A percentile compares a stretch with the other conserved stretches of the same genome.
Evolutionary conservation across 1,140 invertebrate genomes (phyloP).

Genomic region (Camponotus pennsylvanicus): DNA sequence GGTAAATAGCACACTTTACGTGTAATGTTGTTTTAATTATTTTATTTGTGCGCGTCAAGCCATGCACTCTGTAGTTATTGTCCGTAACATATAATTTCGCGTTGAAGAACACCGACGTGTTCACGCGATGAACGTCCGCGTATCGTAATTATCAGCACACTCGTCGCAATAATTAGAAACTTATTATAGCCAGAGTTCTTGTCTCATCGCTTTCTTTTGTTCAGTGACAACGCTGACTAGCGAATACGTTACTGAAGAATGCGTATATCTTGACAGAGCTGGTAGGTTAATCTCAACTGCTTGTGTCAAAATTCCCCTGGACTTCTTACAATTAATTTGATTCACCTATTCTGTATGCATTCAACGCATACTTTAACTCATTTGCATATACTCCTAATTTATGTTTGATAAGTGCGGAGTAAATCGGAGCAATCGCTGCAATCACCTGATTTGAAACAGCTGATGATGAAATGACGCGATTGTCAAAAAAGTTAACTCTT

Average conservation of each 20-base stretch:
- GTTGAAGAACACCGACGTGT: constrained; percentile 68
- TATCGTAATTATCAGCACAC: constrained; percentile 73
- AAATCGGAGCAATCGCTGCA: background rate
- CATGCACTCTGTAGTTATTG: constrained; percentile 63
- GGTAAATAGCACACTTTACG: constrained; percentile 38
- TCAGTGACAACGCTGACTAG: background rate
- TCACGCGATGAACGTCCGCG: constrained; percentile 65
- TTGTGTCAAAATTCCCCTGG: constrained; percentile 36
- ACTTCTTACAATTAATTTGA: constrained; percentile 45
- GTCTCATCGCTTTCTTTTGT: constrained; percentile 46
- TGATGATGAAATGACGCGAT: background rate
- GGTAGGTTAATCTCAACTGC: constrained; percentile 6
- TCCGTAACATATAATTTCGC: constrained; percentile 66
- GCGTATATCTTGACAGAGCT: background rate
- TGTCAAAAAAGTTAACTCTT: background rate
- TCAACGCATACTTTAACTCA: constrained; percentile 37
- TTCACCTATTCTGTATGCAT: constrained; percentile 59
- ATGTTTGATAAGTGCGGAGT: background rate
- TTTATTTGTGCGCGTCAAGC: constrained; percentile 77
- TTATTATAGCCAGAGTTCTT: constrained; percentile 74
- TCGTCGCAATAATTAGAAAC: constrained; percentile 77
- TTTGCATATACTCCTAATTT: constrained; percentile 50
- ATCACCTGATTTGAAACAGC: constrained; percentile 2
- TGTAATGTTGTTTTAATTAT: constrained; percentile 82
- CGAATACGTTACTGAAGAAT: background rate